Evolutionary conservation across 2,113 vertebrate species (phyloP), one percentile per base, ranked within the genome.

Genomic region (Andinoacara biseriatus): DNA sequence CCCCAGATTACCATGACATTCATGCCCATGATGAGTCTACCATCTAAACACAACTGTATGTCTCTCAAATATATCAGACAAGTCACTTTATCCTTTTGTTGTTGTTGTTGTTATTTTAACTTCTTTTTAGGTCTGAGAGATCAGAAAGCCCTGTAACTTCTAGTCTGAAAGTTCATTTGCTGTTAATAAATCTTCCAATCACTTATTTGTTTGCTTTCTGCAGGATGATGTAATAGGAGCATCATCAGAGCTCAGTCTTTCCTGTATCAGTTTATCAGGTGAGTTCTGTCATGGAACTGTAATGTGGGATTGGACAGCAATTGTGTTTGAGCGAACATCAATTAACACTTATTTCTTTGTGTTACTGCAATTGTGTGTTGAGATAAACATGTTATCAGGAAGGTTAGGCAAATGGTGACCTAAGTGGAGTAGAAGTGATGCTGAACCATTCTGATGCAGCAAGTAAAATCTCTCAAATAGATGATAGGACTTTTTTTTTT

Each of bases 251-350:
- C 92, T 95, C 0, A 95, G 95, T 60, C 86, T 96, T 20, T 96
- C 96, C 86, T 96, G 96, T 82, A 91, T 95, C 89, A 97, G 96
- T 87, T 91, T 97, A 35, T 95, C 95, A 90, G 96, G 97, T 97
- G 89, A 57, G 92, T 72, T 52, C 65, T 52, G 24, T 20, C 43
- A 69, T 69, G 5, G 9, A 49, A 69, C 24, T 49, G 43, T 69
- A 29, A 57, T n/a, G 10, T 22, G 3, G 8, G 65, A 49, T 29
- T 49, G 29, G 24, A 26, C 65, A 69, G 65, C 29, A 17, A 69
- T 26, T 31, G 7, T 69, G 65, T 49, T 29, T 49, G 29, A 69
- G 40, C 1, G 9, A 0, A 26, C 63, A 49, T 69, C 18, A 69
- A 49, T 24, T 29, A 69, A 49, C 40, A 24, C 65, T 46, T 24